Conservation (phyloP, 2,113 vertebrate genomes). For the Poeciliopsis occidentalis region DNA sequence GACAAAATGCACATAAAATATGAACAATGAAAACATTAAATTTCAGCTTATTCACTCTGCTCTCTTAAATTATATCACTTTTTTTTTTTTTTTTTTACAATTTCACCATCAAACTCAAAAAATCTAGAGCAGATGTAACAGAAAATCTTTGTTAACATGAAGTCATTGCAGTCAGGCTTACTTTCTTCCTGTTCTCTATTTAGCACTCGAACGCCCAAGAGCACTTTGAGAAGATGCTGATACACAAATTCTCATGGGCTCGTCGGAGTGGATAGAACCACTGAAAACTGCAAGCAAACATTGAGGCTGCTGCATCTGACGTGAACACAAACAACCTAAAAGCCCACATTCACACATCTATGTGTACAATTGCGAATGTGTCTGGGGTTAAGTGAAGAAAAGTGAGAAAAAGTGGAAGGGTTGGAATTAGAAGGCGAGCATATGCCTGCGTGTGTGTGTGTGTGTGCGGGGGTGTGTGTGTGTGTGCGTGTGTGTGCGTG, state of each 20-base stretch:
- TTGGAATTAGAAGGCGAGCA: background rate
- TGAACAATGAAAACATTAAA: background rate
- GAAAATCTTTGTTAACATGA: conserved; percentile 42
- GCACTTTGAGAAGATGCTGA: conserved; percentile 76
- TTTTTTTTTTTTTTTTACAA: background rate
- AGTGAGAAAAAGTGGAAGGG: conserved; percentile 11
- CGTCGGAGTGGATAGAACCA: conserved; percentile 69
- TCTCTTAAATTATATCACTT: background rate
- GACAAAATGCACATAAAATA: background rate
- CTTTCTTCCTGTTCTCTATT: conserved; percentile 35
- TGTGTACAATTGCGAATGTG: conserved; percentile 41
- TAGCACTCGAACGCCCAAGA: conserved; percentile 51
- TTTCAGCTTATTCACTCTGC: background rate
- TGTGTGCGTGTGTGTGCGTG: background rate
- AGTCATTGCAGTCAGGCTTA: conserved; percentile 39
- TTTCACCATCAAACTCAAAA: background rate
- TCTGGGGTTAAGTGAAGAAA: conserved; percentile 21
- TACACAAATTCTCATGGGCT: conserved; percentile 76
- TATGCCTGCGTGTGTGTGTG: background rate
- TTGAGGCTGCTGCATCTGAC: conserved; percentile 64
- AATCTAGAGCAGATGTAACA: background rate
- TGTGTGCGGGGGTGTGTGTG: too few species aligned
- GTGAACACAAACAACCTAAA: conserved; percentile 68
- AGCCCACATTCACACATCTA: conserved; percentile 66
- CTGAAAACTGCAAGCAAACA: conserved; percentile 74